Conservation (phyloP, 2,888 invertebrate species). For the Drepana falcataria region DNA sequence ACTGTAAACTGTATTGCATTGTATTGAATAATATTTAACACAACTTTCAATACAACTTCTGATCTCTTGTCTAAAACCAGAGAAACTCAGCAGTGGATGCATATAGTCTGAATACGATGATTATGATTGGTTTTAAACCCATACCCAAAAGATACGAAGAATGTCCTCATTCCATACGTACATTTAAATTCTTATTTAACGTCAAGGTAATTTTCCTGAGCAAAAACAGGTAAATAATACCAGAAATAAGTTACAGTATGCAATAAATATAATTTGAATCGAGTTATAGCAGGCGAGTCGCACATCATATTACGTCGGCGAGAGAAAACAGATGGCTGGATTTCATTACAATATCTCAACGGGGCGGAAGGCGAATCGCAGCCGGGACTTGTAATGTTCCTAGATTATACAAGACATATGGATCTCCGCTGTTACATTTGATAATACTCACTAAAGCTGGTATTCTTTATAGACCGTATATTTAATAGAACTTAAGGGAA, state of each 20-base stretch:
- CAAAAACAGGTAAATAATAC: background rate
- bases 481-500: background rate
- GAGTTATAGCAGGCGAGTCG: slow-evolving; percentile 47
- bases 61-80: no score
- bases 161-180: background rate
- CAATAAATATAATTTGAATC: slow-evolving; percentile 39
- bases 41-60: no score
- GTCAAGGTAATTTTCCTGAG: background rate
- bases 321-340: slow-evolving; percentile 72
- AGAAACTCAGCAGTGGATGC: no score
- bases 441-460: slow-evolving; percentile 24
- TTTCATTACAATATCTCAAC: slow-evolving; percentile 73
- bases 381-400: slow-evolving; percentile 54
- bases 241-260: slow-evolving; percentile 5
- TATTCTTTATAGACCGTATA: background rate
- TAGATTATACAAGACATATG: slow-evolving; percentile 60
- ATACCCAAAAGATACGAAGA: no score
- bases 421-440: slow-evolving; percentile 40
- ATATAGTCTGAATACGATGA: no score
- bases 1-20: no score
- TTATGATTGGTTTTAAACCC: no score
- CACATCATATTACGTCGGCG: slow-evolving; percentile 58
- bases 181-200: background rate
- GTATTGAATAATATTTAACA: no score
- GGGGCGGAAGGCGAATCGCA: slow-evolving; percentile 61